These are phyloP conservation scores for Myocastor coypus DNA, from an alignment of 2,113 vertebrate species.

Conservation along the genomic window DNA sequence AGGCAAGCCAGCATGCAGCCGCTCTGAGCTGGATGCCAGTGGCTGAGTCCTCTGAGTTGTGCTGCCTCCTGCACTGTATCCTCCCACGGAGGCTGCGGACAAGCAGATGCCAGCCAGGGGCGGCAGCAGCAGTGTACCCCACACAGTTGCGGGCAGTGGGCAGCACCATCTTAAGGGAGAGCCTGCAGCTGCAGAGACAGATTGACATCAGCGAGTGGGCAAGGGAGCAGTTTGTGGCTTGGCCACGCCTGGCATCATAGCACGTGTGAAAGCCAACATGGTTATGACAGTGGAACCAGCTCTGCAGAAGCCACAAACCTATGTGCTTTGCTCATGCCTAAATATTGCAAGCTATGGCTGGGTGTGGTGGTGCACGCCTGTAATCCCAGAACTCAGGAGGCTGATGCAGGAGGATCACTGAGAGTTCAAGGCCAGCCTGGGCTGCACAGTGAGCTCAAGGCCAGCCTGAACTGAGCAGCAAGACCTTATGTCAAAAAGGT, in stretches of 20 bases:
- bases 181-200: background rate
- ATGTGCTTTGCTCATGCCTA: background rate
- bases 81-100: background rate
- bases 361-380: too few relatives aligned
- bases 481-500: too few relatives aligned
- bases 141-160: background rate
- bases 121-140: background rate
- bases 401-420: too few relatives aligned
- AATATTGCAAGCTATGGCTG: background rate
- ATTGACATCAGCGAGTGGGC: background rate
- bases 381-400: too few relatives aligned
- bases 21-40: background rate
- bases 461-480: too few relatives aligned
- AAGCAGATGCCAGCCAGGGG: background rate
- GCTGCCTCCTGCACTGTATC: background rate
- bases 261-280: background rate
- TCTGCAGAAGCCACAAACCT: background rate
- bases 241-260: background rate
- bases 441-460: too few relatives aligned
- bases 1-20: background rate
- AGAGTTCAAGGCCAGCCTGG: too few relatives aligned
- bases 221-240: background rate
- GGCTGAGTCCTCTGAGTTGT: background rate
- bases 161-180: background rate
- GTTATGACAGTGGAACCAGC: background rate